Evolutionary conservation across 1,140 invertebrate species (phyloP).

Genomic region (Sitophilus oryzae): DNA sequence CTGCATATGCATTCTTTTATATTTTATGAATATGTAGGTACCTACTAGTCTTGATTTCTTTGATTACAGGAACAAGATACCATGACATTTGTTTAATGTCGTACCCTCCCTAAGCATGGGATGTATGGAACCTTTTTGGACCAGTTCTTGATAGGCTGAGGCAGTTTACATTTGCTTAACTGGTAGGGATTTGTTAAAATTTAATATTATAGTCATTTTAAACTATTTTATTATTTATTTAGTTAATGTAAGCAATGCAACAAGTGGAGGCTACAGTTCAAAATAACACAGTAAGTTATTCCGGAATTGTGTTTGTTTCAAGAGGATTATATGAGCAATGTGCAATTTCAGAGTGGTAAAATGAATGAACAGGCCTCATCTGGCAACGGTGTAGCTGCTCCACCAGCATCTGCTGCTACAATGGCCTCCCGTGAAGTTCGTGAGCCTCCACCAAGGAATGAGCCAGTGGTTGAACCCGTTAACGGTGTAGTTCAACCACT

Average conservation of each 20-base stretch:
- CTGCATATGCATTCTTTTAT: too few relatives aligned
- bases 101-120: constrained; percentile 29
- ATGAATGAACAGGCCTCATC: constrained; percentile 34
- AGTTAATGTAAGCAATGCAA: constrained; percentile 47
- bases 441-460: constrained; percentile 63
- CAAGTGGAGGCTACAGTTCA: constrained; percentile 53
- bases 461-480: constrained; percentile 66
- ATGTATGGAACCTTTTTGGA: constrained; percentile 23
- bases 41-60: too few relatives aligned
- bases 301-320: constrained; percentile 35
- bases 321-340: constrained; percentile 20
- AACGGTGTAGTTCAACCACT: constrained; percentile 78
- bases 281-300: constrained; percentile 52
- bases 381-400: constrained; percentile 15
- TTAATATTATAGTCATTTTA: too few relatives aligned
- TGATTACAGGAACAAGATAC: constrained; percentile 31
- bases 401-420: constrained; percentile 12
- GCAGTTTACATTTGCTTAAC: constrained; percentile 23
- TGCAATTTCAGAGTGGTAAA: constrained; percentile 30
- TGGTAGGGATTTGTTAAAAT: constrained; percentile 14
- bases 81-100: constrained; percentile 27
- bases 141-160: constrained; percentile 38
- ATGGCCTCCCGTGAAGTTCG: constrained; percentile 27
- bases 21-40: too few relatives aligned
- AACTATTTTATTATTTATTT: too few relatives aligned